Conservation (phyloP, 2,113 vertebrate species). For the Elephantulus edwardii region DNA sequence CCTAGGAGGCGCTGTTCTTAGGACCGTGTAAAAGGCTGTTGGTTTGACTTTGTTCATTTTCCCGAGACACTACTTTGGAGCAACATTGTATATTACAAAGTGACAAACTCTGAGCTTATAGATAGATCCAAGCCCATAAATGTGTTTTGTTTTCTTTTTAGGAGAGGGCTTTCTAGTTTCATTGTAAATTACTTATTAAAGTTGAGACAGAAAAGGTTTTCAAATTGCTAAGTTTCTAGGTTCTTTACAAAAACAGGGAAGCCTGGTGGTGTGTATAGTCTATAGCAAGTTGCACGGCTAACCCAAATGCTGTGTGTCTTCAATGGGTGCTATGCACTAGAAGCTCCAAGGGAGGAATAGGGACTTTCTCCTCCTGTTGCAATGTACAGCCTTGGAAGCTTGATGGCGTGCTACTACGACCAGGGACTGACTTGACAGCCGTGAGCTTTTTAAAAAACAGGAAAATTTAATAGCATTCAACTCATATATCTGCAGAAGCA, state of each 20-base stretch:
- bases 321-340: too few species aligned
- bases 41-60: background rate
- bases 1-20: background rate
- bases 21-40: background rate
- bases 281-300: too few species aligned
- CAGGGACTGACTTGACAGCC: too few species aligned
- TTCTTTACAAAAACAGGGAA: background rate
- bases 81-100: background rate
- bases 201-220: conserved; percentile 6
- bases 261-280: too few species aligned
- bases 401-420: too few species aligned
- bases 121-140: background rate
- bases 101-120: background rate
- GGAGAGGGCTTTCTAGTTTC: background rate
- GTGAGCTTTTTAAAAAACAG: background rate
- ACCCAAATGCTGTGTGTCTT: too few species aligned
- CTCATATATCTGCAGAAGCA: background rate
- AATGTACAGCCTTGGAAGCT: too few species aligned
- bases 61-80: background rate
- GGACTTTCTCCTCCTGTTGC: too few species aligned
- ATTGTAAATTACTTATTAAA: background rate
- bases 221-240: background rate
- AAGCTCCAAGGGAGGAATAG: too few species aligned
- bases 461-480: background rate
- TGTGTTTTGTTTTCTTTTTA: background rate